These are phyloP conservation scores for Gambusia affinis DNA, from an alignment of 2,113 vertebrate genomes.

Conservation along the genomic window DNA sequence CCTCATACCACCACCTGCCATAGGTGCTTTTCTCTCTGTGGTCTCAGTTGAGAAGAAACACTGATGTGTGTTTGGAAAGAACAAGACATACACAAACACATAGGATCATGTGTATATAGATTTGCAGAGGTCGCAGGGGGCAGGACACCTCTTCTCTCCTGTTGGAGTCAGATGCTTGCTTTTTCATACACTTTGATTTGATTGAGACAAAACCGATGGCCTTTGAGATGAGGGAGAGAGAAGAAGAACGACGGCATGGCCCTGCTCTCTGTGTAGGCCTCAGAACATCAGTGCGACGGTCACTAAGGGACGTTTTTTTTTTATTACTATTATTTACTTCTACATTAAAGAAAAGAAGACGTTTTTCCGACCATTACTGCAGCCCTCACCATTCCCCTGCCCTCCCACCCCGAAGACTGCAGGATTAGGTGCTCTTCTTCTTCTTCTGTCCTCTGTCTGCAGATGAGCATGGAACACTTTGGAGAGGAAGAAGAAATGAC, in stretches of 20 bases:
- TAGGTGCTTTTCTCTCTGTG: constrained; percentile 40
- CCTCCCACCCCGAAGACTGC: constrained; percentile 56
- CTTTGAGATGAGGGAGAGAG: constrained; percentile 53
- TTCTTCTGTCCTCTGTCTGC: constrained; percentile 44
- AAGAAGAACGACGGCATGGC: constrained; percentile 13
- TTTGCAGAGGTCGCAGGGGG: constrained; percentile 62
- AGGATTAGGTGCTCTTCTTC: constrained; percentile 71
- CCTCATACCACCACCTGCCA: constrained; percentile 39
- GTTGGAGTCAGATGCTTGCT: constrained; percentile 57
- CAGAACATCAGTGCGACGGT: constrained; percentile 58
- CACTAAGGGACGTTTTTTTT: constrained; percentile 44
- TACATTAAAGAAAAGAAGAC: constrained; percentile 47
- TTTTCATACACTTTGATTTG: constrained; percentile 56
- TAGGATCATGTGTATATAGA: constrained; percentile 75
- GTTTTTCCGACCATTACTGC: constrained; percentile 27
- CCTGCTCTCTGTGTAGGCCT: constrained; percentile 35
- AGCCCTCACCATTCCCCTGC: constrained; percentile 7
- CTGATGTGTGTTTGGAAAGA: constrained; percentile 25
- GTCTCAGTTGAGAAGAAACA: constrained; percentile 57
- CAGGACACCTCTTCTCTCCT: constrained; percentile 53
- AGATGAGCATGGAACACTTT: constrained; percentile 57
- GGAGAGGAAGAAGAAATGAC: constrained; percentile 44
- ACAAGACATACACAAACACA: constrained; percentile 31
- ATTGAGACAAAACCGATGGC: constrained; percentile 63
- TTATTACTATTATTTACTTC: constrained; percentile 37